Percentiles rank a stretch among this genome's conserved stretches.
Evolutionary conservation across 2,797 vertebrate species (phyloP).

Genomic region (Chaetodon trifasciatus): DNA sequence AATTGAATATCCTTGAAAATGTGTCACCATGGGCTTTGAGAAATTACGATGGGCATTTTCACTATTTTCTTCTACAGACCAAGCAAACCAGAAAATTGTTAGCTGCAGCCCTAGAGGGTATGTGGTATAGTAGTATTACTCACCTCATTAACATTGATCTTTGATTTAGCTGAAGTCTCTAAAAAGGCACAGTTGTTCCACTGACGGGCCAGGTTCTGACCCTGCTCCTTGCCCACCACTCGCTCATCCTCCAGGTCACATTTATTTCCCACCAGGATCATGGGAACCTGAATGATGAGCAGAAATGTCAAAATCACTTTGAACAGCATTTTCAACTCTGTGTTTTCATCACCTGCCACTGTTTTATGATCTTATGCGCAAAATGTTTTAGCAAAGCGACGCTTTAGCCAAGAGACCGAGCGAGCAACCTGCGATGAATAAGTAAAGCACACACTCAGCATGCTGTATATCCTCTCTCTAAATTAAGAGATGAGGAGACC

Average conservation of each 20-base stretch:
- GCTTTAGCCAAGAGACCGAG: conserved; percentile 16
- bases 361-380: neutral
- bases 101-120: neutral
- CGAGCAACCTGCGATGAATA: conserved; percentile 50
- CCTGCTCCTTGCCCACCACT: conserved; percentile 98
- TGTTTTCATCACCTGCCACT: neutral
- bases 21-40: neutral
- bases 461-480: conserved; percentile 36
- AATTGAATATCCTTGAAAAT: neutral
- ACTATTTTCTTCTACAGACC: neutral
- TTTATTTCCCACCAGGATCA: conserved; percentile 99
- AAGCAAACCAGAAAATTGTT: neutral
- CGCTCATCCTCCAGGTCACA: conserved; percentile 99
- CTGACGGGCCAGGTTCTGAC: conserved; percentile 97
- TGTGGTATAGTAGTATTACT: neutral
- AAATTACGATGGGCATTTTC: neutral
- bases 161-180: conserved; percentile 99
- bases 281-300: conserved; percentile 91
- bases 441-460: conserved; percentile 52
- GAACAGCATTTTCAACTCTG: neutral
- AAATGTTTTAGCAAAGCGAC: conserved; percentile 6
- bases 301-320: neutral
- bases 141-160: conserved; percentile 99
- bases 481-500: conserved; percentile 43
- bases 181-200: conserved; percentile 99